Evolutionary conservation across 2,113 vertebrate genomes (phyloP), one percentile per base, ranked within the genome.

Genomic region (Dipodomys stephensi): DNA sequence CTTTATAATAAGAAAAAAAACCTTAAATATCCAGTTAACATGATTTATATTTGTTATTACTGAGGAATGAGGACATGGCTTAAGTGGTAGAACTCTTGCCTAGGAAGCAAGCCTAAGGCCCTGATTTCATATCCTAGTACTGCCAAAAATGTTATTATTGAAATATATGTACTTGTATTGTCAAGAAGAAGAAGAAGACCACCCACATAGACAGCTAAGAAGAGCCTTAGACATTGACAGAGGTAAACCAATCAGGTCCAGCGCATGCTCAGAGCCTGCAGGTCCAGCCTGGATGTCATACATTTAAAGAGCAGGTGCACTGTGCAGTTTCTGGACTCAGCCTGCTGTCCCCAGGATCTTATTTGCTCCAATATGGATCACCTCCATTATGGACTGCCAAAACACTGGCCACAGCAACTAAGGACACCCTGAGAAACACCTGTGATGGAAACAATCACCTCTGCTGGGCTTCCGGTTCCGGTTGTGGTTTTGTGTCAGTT

Each of bases 361-460:
- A 23, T 57, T 30, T 73, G 49, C n/a, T 27, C 1, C 22, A 77
- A 28, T 27, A 10, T 6, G 1, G 46, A 73, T 44, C 15, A 10
- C 64, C 27, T 15, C 23, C 2, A 1, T 27, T 3, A 0, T 6
- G 19, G 7, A 25, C 2, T 23, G 23, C 72, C 72, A 12, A 6
- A 23, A 64, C 68, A 77, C 1, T 20, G 49, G 7, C 68, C 5
- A 0, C 20, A 3, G 1, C 0, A 28, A 8, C 67, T 44, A 22
- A 62, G 60, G 67, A 16, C 73, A n/a, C 11, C 35, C 62, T 35
- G 44, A 71, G 67, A 11, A 76, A 44, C 6, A 39, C 16, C 60
- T n/a, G 9, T 28, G 30, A 72, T 11, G 53, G 16, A 80, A 68
- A 83, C 3, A 10, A 8, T 35, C 46, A 23, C 12, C 23, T 72